Evolutionary conservation across 1,140 invertebrate species (phyloP).

Genomic region (Panulirus ornatus): DNA sequence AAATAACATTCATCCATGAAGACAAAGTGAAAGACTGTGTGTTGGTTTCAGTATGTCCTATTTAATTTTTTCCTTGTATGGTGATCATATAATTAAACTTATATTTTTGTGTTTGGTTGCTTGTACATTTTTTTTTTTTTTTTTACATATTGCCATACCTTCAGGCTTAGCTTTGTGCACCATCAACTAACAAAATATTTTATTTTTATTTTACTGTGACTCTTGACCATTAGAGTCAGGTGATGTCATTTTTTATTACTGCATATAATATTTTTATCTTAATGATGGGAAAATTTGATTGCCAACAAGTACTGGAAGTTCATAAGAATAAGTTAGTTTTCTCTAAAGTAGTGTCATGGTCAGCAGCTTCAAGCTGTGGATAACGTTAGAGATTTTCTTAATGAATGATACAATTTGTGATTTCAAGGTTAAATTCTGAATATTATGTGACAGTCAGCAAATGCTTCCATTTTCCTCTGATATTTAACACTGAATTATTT

Average conservation of each 20-base stretch:
- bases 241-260: conserved; percentile 36
- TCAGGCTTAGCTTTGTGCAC: conserved; percentile 52
- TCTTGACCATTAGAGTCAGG: not conserved
- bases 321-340: not conserved
- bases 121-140: conserved; percentile 4
- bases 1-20: not conserved
- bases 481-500: not conserved
- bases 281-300: conserved; percentile 48
- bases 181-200: conserved; percentile 13
- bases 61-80: not conserved
- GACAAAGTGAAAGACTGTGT: not conserved
- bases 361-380: not conserved
- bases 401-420: not conserved
- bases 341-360: too few species aligned
- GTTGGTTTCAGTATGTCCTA: not conserved
- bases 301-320: conserved; percentile 3
- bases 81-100: conserved; percentile 3
- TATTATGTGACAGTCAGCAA: not conserved
- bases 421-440: not conserved
- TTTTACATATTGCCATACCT: conserved; percentile 13
- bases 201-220: conserved; percentile 10
- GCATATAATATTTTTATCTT: conserved; percentile 12
- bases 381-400: not conserved
- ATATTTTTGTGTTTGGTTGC: conserved; percentile 46
- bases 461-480: not conserved